Evolutionary conservation across 1,140 invertebrate species (phyloP).

Genomic region (Heliconius eleuchia): DNA sequence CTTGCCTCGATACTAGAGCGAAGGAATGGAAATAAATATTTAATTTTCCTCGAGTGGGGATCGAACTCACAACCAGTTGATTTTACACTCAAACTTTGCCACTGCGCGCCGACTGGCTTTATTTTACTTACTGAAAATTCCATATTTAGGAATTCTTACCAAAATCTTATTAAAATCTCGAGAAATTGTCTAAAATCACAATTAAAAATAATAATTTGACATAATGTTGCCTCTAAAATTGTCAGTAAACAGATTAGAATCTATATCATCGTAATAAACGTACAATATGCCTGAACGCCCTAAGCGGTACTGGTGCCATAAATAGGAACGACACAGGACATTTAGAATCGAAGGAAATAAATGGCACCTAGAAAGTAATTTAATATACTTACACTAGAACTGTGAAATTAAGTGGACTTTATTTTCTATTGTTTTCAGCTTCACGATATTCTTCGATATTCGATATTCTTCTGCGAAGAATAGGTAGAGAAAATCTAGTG

Average conservation of each 20-base stretch:
- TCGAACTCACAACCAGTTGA: too few species aligned
- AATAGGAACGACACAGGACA: slow-evolving; percentile 1
- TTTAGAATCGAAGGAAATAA: not conserved
- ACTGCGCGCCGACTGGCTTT: too few species aligned
- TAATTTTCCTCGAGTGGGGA: too few species aligned
- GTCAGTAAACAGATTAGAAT: slow-evolving; percentile 7
- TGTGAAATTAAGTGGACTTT: not conserved
- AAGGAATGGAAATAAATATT: too few species aligned
- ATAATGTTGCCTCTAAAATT: not conserved
- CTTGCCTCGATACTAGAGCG: too few species aligned
- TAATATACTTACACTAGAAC: not conserved
- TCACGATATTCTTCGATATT: too few species aligned
- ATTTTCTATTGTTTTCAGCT: too few species aligned
- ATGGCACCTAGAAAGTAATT: not conserved
- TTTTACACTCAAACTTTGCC: too few species aligned
- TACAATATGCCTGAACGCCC: not conserved
- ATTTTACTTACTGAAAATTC: not conserved
- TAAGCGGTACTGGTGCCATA: not conserved
- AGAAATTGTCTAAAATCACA: not conserved
- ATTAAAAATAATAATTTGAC: not conserved
- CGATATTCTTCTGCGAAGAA: too few species aligned
- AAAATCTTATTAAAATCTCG: not conserved
- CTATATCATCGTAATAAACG: slow-evolving; percentile 9
- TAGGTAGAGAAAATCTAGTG: too few species aligned
- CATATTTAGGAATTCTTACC: not conserved